Evolutionary conservation across 1,140 invertebrate genomes (phyloP), one percentile per base, ranked within the genome.

Genomic region (Bicyclus anynana): DNA sequence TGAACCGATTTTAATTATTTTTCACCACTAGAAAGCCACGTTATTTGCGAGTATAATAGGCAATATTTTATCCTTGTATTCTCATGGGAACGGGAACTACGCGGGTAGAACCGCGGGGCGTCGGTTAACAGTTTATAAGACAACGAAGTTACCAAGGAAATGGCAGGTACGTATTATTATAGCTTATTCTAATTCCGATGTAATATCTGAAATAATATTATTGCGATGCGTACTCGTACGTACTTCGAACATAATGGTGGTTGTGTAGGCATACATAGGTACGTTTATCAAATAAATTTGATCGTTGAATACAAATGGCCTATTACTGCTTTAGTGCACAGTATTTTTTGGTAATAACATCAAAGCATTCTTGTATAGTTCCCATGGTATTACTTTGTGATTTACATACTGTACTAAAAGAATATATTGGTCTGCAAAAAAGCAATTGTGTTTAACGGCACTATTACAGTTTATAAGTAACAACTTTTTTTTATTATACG

Each of bases 221-320:
- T 23, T 23, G 2, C 7, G 23, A 2, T 2, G 7, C 3, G 23
- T 23, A 4, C 23, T 23, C 23, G 7, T 26, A 4, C 14, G 37
- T 12, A 27, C 20, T 40, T 52, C 23, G 37, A 42, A 40, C 14
- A 52, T 50, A 27, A 56, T 56, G 46, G 23, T 13, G 17, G 9
- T 46, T 14, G 17, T 17, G 23, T 13, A 13, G 5, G 54, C 37
- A 40, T 17, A 40, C 37, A 59, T 21, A 53, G 44, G 29, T 37
- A 59, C 37, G 38, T 46, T 47, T 58, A 47, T 46, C 50, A 46
- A 37, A 46, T 23, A 13, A 52, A 44, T 52, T 38, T 42, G 27
- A 47, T 35, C 12, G 40, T 47, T 59, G 49, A 59, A 59, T 59
- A 52, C 40, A 44, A 59, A 59, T 47, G 21, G 44, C 29, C 46